Conservation (phyloP, 2,797 vertebrate species). For the Coluber constrictor region DNA sequence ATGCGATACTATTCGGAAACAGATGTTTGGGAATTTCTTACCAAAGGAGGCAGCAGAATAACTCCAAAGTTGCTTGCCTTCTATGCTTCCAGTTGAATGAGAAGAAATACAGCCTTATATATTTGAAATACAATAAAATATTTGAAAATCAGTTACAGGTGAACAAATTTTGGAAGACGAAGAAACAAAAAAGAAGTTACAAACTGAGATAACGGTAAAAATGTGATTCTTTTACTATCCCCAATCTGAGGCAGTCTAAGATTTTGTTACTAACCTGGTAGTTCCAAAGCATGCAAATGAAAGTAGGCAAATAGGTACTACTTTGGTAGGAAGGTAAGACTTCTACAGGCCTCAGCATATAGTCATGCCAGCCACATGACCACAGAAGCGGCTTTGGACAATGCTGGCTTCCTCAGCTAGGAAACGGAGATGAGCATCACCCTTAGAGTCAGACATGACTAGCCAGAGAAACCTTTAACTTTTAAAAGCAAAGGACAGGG, state of each 20-base stretch:
- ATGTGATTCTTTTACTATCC: not conserved
- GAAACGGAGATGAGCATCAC: not conserved
- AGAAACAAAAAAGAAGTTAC: constrained; percentile 36
- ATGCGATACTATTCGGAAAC: not conserved
- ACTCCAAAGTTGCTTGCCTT: not conserved
- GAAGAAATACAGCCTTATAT: not conserved
- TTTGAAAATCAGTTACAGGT: constrained; percentile 60
- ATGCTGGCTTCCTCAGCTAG: not conserved
- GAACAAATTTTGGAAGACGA: constrained; percentile 47
- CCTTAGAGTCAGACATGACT: not conserved
- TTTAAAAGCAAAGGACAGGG: not conserved
- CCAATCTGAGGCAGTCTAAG: not conserved
- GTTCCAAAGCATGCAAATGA: not conserved
- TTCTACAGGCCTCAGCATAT: not conserved
- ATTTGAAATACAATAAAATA: not conserved
- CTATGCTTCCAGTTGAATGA: not conserved
- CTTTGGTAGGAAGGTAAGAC: not conserved
- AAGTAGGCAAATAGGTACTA: not conserved
- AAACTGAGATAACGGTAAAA: constrained; percentile 64
- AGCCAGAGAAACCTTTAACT: not conserved
- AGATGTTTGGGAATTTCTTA: not conserved
- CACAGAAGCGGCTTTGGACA: not conserved
- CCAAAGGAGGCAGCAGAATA: not conserved
- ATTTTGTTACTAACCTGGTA: not conserved
- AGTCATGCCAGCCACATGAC: not conserved